A percentile compares a stretch with the other conserved stretches of the same genome.
phyloP scores from a whole-genome alignment of 1,140 invertebrate species.

The Sminthurides bifidus region DNA sequence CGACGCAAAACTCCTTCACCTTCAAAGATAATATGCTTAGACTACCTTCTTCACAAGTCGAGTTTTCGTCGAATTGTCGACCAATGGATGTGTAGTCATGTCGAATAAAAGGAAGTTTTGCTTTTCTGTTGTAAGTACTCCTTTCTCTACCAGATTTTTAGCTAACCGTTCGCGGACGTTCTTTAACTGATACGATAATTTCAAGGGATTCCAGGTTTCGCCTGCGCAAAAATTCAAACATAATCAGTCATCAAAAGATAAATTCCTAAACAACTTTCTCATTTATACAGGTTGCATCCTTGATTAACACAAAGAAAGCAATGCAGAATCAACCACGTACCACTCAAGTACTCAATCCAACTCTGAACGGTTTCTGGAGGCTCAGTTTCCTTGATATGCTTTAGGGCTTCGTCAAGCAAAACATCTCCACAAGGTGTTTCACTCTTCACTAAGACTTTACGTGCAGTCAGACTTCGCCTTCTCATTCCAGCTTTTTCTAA shows the following conservation, averaged over 20 bases:
- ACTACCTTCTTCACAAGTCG: conserved; percentile 89
- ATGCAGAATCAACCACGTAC: conserved; percentile 45
- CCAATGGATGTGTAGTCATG: conserved; percentile 99
- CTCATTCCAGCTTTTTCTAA: conserved; percentile 94
- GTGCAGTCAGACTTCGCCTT: conserved; percentile 70
- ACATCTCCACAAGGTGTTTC: conserved; percentile 95
- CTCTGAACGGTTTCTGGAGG: conserved; percentile 93
- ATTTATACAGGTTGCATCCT: conserved; percentile 3
- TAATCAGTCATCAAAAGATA: background rate
- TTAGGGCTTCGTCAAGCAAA: conserved; percentile 86
- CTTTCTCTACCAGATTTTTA: conserved; percentile 99
- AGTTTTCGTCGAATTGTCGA: conserved; percentile 89
- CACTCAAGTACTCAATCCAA: conserved; percentile 99
- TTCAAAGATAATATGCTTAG: too few species aligned
- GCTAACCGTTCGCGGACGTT: conserved; percentile 98
- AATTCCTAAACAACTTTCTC: background rate
- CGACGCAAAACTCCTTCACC: background rate
- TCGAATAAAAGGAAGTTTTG: conserved; percentile 99
- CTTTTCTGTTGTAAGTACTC: conserved; percentile 98
- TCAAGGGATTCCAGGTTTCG: conserved; percentile 99
- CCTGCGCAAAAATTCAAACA: conserved; percentile 47
- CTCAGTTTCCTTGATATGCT: conserved; percentile 95
- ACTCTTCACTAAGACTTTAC: conserved; percentile 63
- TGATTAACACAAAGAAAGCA: conserved; percentile 1
- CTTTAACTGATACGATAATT: conserved; percentile 93